phyloP scores from a whole-genome alignment of 2,113 vertebrate genomes.

The zebrafish (Danio rerio) region GRCz12tu NC_133177.1:36863501-36864000 shows the following conservation, averaged over 20 bases:
- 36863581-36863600: neutral
- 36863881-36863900: neutral
- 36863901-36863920: too few relatives aligned
- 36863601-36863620: neutral
- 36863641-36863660: neutral
- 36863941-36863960: neutral
- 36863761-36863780: neutral
- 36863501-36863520: neutral
- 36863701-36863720: neutral
- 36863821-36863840: neutral
- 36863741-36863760: neutral
- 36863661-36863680: conserved; percentile 2
- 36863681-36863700: neutral
- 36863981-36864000: conserved; percentile 14
- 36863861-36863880: neutral
- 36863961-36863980: neutral
- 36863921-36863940: too few relatives aligned
- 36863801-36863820: neutral
- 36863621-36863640: too few relatives aligned
- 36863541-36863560: neutral
- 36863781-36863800: neutral
- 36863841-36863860: neutral
- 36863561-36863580: neutral
- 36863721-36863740: neutral
- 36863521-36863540: neutral